Evolutionary conservation across 2,888 invertebrate species (phyloP), one percentile per base, ranked within the genome.

Genomic region (Scaptomyza cyrtandrae): DNA sequence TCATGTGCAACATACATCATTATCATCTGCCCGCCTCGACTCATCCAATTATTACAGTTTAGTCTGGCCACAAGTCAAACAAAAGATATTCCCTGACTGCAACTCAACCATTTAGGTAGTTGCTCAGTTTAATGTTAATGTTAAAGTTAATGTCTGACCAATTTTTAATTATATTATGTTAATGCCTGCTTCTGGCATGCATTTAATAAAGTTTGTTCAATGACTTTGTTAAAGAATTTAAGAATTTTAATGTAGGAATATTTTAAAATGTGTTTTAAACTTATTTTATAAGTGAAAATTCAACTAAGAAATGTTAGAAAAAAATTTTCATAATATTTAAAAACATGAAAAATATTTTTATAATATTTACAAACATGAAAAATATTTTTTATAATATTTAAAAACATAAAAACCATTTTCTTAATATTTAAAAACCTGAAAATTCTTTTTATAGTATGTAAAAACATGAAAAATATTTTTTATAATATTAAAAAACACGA

Each of bases 11-110:
- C 24, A 24, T 3, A 24, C 57, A 19, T 44, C 52, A 59, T 63
- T 29, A 55, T 74, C 52, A 45, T 60, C 45, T 67, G 60, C 44
- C 48, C 35, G 37, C 37, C 44, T 16, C 45, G 73, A 69, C 80
- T 77, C 68, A 71, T 84, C 84, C 88, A 86, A 86, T 86, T 86
- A 86, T 78, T 86, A 83, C 86, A 87, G 86, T 87, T 85, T 85
- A 85, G 87, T 79, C 79, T 67, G 69, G 85, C 78, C 83, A 72
- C 83, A 76, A 85, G 81, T 80, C 87, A 85, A 80, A 87, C 78
- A 80, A 85, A 83, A 76, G 87, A 67, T 80, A 37, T 24, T 0
- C 13, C 29, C 46, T 9, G 4, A 45, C 46, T 14, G 11, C 57
- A 19, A 19, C 41, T 31, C 13, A 35, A 13, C 33, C 43, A 19